Base-by-base conservation (phyloP, 23 tunicate species). In the Clavelina lepadiformis region DNA sequence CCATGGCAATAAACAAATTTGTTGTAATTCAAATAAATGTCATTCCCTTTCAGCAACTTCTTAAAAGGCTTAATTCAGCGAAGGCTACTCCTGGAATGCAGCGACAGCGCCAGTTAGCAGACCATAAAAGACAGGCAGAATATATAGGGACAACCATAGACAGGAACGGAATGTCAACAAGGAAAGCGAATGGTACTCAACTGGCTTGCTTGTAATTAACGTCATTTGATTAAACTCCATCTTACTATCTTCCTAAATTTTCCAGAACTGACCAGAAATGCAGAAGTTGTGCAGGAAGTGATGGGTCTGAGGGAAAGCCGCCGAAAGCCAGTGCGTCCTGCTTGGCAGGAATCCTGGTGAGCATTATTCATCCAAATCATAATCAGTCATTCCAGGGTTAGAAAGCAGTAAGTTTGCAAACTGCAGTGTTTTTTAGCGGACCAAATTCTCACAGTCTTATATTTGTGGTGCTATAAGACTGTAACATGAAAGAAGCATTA, bases 271-370 rank as follows among this genome's bases (percentile, higher is more conserved):
- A 76, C 76, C 27, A 49, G 74, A 22, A 69, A 78, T 50, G 76
- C 75, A 5, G 85, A 74, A 19, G 74, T 62, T 31, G 81, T 68
- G 36, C 54, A 69, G 33, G 60, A 76, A n/a, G 78, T 55, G 5
- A 73, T 78, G 8, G 79, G 82, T 3, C 31, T 45, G 8, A 19
- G 41, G 20, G 29, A 61, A n/a, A 54, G 57, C 3, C 18, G 61
- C 19, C 51, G 51, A 35, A 36, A 64, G 33, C 69, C 61, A 37
- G 80, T 18, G 3, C 57, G 72, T 51, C 95, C 84, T 3, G 80
- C 66, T 13, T 86, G 95, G 95, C 73, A 86, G 35, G 95, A 77
- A 2, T 30, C 54, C 3, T 86, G 95, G 95, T 86, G 72, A 71
- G n/a, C n/a, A n/a, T n/a, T n/a, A n/a, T n/a, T n/a, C n/a, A n/a